Conservation (phyloP, 1,140 invertebrate species). For the Scaptomyza graminum region DNA sequence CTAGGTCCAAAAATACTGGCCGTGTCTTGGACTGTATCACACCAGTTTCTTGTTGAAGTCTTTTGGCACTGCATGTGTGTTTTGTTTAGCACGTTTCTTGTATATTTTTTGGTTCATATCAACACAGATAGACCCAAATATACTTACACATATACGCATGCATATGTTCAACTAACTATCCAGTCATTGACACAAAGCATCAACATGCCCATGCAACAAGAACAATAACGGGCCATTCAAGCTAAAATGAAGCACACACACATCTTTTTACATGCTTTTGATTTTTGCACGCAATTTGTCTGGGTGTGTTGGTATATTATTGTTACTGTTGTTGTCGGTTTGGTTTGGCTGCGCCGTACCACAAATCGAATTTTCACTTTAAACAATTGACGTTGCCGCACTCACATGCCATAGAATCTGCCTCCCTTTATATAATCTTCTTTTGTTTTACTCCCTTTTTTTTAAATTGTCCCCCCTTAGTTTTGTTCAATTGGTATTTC, state of each 20-base stretch:
- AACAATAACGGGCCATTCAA: conserved; percentile 64
- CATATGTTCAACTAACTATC: conserved; percentile 35
- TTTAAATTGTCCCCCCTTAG: conserved; percentile 19
- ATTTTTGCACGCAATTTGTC: conserved; percentile 72
- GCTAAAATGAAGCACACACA: conserved; percentile 60
- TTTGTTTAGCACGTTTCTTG: conserved; percentile 43
- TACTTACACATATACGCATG: conserved; percentile 1
- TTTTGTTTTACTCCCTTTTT: conserved; percentile 21
- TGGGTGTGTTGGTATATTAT: conserved; percentile 29
- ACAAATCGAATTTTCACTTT: conserved; percentile 83
- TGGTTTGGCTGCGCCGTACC: conserved; percentile 55
- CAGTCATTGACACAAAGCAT: conserved; percentile 73
- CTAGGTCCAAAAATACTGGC: conserved; percentile 21
- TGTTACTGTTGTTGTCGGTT: conserved; percentile 10
- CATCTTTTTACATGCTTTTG: conserved; percentile 35
- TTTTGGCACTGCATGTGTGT: conserved; percentile 1
- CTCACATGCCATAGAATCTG: conserved; percentile 15
- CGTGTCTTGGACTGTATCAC: conserved; percentile 16
- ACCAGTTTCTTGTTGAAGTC: neutral
- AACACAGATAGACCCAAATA: conserved; percentile 18
- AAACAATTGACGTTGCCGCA: conserved; percentile 78
- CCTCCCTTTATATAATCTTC: neutral
- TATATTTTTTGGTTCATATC: conserved; percentile 62
- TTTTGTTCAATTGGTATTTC: conserved; percentile 41
- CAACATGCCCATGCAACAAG: conserved; percentile 41